Evolutionary conservation across 2,888 invertebrate genomes (phyloP).

Genomic region (Meliscaeva auricollis): DNA sequence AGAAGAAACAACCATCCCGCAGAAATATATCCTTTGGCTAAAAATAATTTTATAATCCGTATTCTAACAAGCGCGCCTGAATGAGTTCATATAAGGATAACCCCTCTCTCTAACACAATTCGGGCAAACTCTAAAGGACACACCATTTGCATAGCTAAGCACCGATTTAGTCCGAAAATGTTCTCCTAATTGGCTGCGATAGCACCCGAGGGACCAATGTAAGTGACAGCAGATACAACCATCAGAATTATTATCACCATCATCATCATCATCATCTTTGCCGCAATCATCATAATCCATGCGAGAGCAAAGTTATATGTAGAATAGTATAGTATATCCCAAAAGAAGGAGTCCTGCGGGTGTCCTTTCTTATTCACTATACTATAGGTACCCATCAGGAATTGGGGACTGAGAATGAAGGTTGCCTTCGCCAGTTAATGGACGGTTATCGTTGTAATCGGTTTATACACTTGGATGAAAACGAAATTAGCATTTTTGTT

Average conservation of each 20-base stretch:
- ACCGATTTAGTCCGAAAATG: slow-evolving; percentile 77
- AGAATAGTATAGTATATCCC: not conserved
- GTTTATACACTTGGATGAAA: slow-evolving; percentile 82
- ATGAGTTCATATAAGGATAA: slow-evolving; percentile 59
- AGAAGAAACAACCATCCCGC: slow-evolving; percentile 28
- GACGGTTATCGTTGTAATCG: slow-evolving; percentile 80
- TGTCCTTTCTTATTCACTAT: slow-evolving; percentile 48
- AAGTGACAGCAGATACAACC: slow-evolving; percentile 78
- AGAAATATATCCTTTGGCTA: slow-evolving; percentile 51
- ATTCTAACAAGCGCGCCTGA: slow-evolving; percentile 50
- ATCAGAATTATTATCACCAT: slow-evolving; percentile 69
- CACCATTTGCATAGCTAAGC: slow-evolving; percentile 82
- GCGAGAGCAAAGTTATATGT: slow-evolving; percentile 12
- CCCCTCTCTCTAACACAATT: slow-evolving; percentile 60
- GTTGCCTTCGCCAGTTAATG: slow-evolving; percentile 56
- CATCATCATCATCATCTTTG: slow-evolving; percentile 60
- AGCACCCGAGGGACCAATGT: slow-evolving; percentile 82
- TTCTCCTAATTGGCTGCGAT: slow-evolving; percentile 84
- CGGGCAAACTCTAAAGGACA: slow-evolving; percentile 64
- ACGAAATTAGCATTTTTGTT: slow-evolving; percentile 78
- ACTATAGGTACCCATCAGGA: no score
- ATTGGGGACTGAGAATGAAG: slow-evolving; percentile 13
- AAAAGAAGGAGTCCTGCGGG: slow-evolving; percentile 32
- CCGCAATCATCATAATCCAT: slow-evolving; percentile 63
- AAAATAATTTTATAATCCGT: slow-evolving; percentile 68